A percentile compares a stretch with the other conserved stretches of the same genome.
phyloP scores from a whole-genome alignment of 2,888 invertebrate genomes.

The Polymixis flavicincta region DNA sequence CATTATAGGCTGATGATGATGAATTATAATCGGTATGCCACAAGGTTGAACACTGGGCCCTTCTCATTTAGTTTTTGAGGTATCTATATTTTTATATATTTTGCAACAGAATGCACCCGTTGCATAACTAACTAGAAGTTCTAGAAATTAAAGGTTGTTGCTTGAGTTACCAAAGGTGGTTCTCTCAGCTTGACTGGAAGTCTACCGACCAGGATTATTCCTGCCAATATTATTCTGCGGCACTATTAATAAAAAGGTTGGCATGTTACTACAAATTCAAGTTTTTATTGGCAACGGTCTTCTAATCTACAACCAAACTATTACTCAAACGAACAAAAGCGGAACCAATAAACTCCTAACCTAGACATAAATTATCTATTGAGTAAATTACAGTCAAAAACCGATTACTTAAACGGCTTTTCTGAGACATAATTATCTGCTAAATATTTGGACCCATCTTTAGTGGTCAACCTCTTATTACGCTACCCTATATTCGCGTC shows the following conservation, averaged over 20 bases:
- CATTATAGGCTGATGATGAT: no score
- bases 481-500: slow-evolving; percentile 65
- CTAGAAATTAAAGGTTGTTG: not conserved
- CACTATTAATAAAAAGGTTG: not conserved
- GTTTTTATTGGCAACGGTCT: slow-evolving; percentile 3
- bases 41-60: slow-evolving; percentile 12
- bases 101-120: not conserved
- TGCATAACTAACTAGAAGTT: not conserved
- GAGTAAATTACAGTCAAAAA: slow-evolving; percentile 63
- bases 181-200: not conserved
- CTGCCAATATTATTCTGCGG: not conserved
- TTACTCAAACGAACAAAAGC: slow-evolving; percentile 30
- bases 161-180: not conserved
- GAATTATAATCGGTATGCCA: no score
- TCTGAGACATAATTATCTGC: slow-evolving; percentile 66
- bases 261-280: not conserved
- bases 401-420: slow-evolving; percentile 60
- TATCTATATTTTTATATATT: not conserved
- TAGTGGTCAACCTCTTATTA: slow-evolving; percentile 72
- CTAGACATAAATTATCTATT: slow-evolving; percentile 56
- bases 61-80: not conserved
- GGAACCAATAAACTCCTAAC: slow-evolving; percentile 44
- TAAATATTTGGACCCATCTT: slow-evolving; percentile 74
- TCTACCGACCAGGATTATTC: not conserved
- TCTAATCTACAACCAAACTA: slow-evolving; percentile 7